Evolutionary conservation across 2,113 vertebrate genomes (phyloP).

Genomic region (Syngnathus scovelli): DNA sequence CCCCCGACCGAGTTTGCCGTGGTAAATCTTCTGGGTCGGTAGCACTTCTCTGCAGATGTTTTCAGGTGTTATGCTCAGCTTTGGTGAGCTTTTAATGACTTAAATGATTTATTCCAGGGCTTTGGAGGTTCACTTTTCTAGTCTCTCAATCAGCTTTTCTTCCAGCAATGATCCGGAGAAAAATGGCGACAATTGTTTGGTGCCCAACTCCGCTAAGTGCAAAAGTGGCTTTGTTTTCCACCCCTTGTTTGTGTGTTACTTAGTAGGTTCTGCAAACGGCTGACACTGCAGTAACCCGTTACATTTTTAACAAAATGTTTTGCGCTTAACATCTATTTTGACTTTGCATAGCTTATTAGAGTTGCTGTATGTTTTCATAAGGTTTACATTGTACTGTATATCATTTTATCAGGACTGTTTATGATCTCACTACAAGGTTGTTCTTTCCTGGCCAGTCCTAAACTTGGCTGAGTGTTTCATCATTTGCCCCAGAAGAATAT

Average conservation of each 20-base stretch:
- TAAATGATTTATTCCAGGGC: slow-evolving; percentile 57
- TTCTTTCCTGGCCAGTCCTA: too few relatives aligned
- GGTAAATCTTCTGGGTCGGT: slow-evolving; percentile 53
- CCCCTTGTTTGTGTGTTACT: not conserved
- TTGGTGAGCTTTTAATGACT: slow-evolving; percentile 55
- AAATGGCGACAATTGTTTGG: slow-evolving; percentile 1
- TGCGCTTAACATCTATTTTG: not conserved
- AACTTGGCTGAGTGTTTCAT: not conserved
- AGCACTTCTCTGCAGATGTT: slow-evolving; percentile 59
- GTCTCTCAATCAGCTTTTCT: slow-evolving; percentile 35
- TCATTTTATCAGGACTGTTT: not conserved
- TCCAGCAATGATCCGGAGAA: slow-evolving; percentile 17
- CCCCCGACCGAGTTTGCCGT: slow-evolving; percentile 36
- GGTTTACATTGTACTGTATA: not conserved
- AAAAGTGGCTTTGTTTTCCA: not conserved
- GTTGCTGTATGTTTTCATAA: not conserved
- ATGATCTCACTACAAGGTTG: not conserved
- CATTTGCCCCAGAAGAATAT: not conserved
- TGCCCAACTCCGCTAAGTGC: too few relatives aligned
- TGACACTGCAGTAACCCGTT: not conserved
- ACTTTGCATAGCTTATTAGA: not conserved
- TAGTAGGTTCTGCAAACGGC: not conserved
- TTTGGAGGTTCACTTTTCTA: slow-evolving; percentile 31
- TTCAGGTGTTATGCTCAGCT: slow-evolving; percentile 53
- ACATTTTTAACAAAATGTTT: not conserved